Evolutionary conservation across 2,797 vertebrate genomes (phyloP).

Genomic region (Enteromius radiatus): DNA sequence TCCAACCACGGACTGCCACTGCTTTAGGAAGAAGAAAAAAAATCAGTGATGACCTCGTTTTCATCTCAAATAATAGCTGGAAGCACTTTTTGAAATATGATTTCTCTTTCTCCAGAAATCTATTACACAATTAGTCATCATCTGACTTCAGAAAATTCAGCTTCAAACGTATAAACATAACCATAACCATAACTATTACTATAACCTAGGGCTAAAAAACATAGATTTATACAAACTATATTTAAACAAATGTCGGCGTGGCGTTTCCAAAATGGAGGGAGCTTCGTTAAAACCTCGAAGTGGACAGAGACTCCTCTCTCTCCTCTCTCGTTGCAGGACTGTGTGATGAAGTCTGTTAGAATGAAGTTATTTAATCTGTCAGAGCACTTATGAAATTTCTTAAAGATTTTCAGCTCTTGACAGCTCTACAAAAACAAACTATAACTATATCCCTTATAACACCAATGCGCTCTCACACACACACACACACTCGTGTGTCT

Average conservation of each 20-base stretch:
- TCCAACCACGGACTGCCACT: neutral
- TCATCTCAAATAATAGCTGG: neutral
- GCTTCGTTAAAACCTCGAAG: too few relatives aligned
- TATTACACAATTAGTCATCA: neutral
- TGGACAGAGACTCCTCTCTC: too few relatives aligned
- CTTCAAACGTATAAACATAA: neutral
- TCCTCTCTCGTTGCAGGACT: too few relatives aligned
- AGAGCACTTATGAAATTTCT: neutral
- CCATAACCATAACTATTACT: neutral
- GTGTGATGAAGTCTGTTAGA: too few relatives aligned
- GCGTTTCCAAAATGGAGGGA: too few relatives aligned
- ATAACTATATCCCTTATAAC: neutral
- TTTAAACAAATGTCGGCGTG: too few relatives aligned
- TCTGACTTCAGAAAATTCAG: neutral
- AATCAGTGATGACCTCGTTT: neutral
- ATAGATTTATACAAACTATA: too few relatives aligned
- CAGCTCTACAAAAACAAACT: neutral
- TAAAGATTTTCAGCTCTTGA: neutral
- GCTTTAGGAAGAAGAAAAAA: neutral
- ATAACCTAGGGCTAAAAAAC: neutral
- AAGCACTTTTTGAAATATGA: neutral
- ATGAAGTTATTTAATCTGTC: too few relatives aligned
- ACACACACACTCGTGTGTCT: neutral
- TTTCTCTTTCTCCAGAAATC: neutral
- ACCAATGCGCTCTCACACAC: neutral